These are phyloP conservation scores for Hesperia comma DNA, from an alignment of 2,888 invertebrate species.

Conservation along the genomic window DNA sequence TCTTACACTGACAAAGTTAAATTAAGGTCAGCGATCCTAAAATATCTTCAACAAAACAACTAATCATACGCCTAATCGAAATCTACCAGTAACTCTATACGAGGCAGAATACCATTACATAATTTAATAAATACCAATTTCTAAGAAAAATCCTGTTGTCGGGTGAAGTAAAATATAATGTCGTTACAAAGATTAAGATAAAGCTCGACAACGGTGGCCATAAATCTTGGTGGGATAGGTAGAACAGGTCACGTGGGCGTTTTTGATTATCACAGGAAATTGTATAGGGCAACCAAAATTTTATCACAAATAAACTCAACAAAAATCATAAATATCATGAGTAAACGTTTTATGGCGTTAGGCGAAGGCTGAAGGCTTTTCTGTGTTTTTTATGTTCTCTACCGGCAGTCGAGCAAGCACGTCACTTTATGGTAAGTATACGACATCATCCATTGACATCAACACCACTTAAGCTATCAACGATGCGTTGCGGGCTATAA, in stretches of 20 bases:
- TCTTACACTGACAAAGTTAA: background rate
- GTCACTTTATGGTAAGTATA: too few species aligned
- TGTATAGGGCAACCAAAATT: background rate
- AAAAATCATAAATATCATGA: background rate
- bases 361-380: too few species aligned
- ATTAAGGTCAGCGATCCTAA: background rate
- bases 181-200: conserved; percentile 27
- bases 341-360: too few species aligned
- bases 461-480: too few species aligned
- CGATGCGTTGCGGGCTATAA: too few species aligned
- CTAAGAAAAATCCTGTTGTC: conserved; percentile 5
- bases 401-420: too few species aligned
- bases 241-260: conserved; percentile 13
- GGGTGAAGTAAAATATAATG: conserved; percentile 8
- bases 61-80: background rate
- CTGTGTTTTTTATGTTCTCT: too few species aligned
- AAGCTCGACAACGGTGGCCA: conserved; percentile 12
- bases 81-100: background rate
- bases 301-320: too few species aligned
- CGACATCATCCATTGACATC: too few species aligned
- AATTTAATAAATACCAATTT: conserved; percentile 3
- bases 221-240: conserved; percentile 19
- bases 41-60: too few species aligned
- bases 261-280: background rate
- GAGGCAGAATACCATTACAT: background rate